Conservation (phyloP, 1,140 invertebrate genomes). For the Drosophila eugracilis region DNA sequence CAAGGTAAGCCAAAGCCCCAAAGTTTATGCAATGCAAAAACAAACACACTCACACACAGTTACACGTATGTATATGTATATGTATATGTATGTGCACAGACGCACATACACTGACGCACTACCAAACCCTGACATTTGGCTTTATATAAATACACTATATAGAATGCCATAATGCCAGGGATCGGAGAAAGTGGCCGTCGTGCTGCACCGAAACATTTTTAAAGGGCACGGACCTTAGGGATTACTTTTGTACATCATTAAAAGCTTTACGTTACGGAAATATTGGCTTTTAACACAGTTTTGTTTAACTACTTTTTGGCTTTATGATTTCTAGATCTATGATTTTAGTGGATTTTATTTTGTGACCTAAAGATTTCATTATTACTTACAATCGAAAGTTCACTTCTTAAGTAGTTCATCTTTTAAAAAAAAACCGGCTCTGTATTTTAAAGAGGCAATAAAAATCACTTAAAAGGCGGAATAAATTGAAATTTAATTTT, state of each 20-base stretch:
- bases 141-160: background rate
- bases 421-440: no score
- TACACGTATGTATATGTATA: background rate
- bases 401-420: no score
- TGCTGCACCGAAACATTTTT: background rate
- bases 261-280: no score
- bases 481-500: background rate
- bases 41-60: background rate
- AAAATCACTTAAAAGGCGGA: no score
- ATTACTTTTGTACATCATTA: background rate
- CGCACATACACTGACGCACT: background rate
- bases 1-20: conserved; percentile 73
- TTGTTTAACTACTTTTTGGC: no score
- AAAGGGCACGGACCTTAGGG: background rate
- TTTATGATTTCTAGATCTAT: no score
- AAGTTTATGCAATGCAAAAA: conserved; percentile 46
- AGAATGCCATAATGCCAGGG: background rate
- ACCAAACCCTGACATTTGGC: conserved; percentile 15
- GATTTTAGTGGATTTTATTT: no score
- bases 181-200: conserved; percentile 12
- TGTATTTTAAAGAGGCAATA: no score
- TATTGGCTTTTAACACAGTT: no score
- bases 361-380: no score
- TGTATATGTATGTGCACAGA: background rate
- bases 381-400: no score